Base-by-base conservation (phyloP, 2,113 vertebrate genomes). In the Perca schrenkii region DNA sequence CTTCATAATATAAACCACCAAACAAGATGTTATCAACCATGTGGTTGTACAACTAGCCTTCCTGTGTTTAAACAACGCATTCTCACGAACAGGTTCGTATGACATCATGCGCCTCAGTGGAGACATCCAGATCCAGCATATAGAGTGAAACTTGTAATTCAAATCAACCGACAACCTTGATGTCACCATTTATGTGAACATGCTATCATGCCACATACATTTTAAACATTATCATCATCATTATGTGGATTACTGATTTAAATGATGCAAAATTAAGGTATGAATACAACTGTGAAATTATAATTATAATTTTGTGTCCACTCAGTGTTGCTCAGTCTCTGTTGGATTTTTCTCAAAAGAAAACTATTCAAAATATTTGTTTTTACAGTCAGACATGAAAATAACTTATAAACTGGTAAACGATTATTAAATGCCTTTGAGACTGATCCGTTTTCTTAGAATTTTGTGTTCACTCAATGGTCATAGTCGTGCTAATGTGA, bases 141-240 rank as follows among this genome's bases (percentile, higher is more conserved):
- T 49, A 66, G 31, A 31, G 53, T 58, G 61, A 62, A 77, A 68
- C 69, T 80, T 79, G 31, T 69, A 77, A 77, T 86, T 81, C 60
- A 34, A 64, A 68, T 54, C 57, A 21, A n/a, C 15, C 17, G 31
- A 46, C 54, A 57, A 19, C 54, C 69, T 46, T 74, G 5, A 83
- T 76, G n/a, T 36, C 53, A 12, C 36, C 19, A 68, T 65, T 74
- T 58, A 54, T 63, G 17, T 12, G 22, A 84, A 57, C 25, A 49
- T 61, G 56, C 4, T 14, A 34, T 53, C 82, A 28, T 50, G n/a
- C 25, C 1, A 8, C 54, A 53, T 52, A 31, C 15, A 36, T 21
- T 61, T 25, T 14, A 31, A 69, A 52, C 31, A 63, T 17, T 4
- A 60, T 11, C 2, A 67, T 31, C 3, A 12, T 21, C 22, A 49